A percentile compares a stretch with the other conserved stretches of the same genome.
phyloP scores from a whole-genome alignment of 2,113 vertebrate species.

The Ardeotis arabs region DNA sequence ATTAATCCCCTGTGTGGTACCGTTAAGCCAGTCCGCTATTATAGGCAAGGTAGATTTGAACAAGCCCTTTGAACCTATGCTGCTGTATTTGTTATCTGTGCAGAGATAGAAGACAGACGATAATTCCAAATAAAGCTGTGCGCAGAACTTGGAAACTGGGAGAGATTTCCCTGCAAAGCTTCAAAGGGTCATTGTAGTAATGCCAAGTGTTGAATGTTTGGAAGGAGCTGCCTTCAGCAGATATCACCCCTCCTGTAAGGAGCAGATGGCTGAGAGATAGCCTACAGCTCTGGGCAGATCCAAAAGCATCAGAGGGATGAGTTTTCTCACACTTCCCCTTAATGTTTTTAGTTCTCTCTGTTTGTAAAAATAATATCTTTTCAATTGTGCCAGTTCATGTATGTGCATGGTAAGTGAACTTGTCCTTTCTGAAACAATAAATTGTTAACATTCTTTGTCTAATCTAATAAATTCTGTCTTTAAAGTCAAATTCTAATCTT shows the following conservation, averaged over 20 bases:
- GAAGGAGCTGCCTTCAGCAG: neutral
- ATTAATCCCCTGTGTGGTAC: neutral
- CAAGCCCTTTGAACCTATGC: neutral
- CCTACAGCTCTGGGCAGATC: neutral
- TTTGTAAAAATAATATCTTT: neutral
- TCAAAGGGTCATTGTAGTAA: neutral
- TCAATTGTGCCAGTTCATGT: neutral
- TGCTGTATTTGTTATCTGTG: neutral
- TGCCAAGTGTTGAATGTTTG: neutral
- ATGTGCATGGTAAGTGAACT: neutral
- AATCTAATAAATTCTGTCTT: neutral
- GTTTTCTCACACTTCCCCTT: neutral
- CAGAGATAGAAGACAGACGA: neutral
- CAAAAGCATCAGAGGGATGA: neutral
- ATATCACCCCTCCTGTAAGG: neutral
- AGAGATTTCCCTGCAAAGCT: neutral
- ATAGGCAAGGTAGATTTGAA: neutral
- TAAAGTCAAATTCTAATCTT: neutral
- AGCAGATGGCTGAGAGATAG: conserved; percentile 3
- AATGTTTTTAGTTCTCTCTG: neutral
- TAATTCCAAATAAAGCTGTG: neutral
- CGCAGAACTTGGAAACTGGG: neutral
- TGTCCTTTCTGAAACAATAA: neutral
- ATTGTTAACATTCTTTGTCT: neutral
- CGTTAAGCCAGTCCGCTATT: neutral